Percentiles rank a stretch among this genome's conserved stretches.
Conservation (phyloP, 2,113 vertebrate species). For the Pleuronectes platessa region DNA sequence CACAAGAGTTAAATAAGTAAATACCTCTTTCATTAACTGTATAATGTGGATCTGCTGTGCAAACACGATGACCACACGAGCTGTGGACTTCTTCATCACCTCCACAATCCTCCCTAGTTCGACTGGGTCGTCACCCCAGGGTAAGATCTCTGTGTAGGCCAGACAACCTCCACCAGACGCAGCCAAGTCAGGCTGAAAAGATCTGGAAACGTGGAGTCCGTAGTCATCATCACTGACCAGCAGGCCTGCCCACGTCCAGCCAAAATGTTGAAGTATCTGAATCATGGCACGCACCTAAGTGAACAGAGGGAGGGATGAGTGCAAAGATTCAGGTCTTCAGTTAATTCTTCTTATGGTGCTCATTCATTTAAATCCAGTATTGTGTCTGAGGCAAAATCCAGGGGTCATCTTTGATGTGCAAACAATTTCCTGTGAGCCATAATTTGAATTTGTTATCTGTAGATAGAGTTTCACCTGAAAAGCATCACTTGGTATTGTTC, state of each 20-base stretch:
- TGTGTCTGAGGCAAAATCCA: too few relatives aligned
- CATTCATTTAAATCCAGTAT: too few relatives aligned
- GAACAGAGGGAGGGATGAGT: neutral
- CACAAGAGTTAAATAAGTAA: neutral
- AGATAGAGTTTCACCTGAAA: slow-evolving; percentile 31
- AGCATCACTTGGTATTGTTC: slow-evolving; percentile 48
- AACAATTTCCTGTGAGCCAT: neutral
- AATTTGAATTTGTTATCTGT: neutral
- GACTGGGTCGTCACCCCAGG: slow-evolving; percentile 46
- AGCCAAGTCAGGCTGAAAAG: slow-evolving; percentile 36
- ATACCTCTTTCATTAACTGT: slow-evolving; percentile 64
- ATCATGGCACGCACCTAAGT: slow-evolving; percentile 56
- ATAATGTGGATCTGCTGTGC: slow-evolving; percentile 53
- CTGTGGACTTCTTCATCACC: slow-evolving; percentile 63
- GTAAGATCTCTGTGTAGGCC: slow-evolving; percentile 72
- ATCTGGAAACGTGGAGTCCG: slow-evolving; percentile 36
- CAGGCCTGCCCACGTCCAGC: slow-evolving; percentile 58
- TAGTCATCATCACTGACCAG: slow-evolving; percentile 51
- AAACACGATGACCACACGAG: slow-evolving; percentile 64
- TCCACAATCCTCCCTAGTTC: slow-evolving; percentile 66
- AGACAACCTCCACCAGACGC: slow-evolving; percentile 52
- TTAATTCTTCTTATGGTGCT: too few relatives aligned
- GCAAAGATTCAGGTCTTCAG: too few relatives aligned
- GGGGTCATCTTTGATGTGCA: neutral
- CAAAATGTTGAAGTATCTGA: slow-evolving; percentile 61